phyloP scores from a whole-genome alignment of 1,140 invertebrate species.

The Macrobrachium rosenbergii region DNA sequence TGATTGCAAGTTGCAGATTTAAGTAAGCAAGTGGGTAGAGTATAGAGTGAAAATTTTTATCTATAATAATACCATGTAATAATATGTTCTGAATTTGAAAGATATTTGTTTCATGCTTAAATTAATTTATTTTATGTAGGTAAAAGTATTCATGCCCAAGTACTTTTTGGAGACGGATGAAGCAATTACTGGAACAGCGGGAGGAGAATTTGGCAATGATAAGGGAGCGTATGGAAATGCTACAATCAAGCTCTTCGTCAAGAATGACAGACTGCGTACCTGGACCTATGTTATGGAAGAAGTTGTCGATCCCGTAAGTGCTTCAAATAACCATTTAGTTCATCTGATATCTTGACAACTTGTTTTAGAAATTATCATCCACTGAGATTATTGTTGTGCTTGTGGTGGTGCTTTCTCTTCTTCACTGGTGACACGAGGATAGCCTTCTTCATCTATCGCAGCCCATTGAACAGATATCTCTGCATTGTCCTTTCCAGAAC shows the following conservation, averaged over 20 bases:
- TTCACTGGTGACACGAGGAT: too few species aligned
- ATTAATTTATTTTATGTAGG: slow-evolving; percentile 25
- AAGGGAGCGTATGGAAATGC: slow-evolving; percentile 56
- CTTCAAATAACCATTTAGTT: background rate
- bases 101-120: background rate
- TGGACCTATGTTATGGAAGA: slow-evolving; percentile 44
- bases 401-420: too few species aligned
- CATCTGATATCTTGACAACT: background rate
- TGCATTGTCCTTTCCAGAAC: too few species aligned
- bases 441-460: too few species aligned
- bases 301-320: slow-evolving; percentile 22
- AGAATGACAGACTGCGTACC: background rate
- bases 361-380: too few species aligned
- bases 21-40: too few species aligned
- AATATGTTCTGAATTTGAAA: too few species aligned
- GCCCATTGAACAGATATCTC: too few species aligned
- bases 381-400: too few species aligned
- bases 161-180: slow-evolving; percentile 70
- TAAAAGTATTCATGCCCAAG: slow-evolving; percentile 68
- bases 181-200: slow-evolving; percentile 68
- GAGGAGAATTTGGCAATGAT: slow-evolving; percentile 67
- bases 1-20: too few species aligned
- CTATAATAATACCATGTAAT: too few species aligned
- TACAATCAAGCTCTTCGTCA: slow-evolving; percentile 45
- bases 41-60: too few species aligned